These are phyloP conservation scores for Eupithecia dodoneata DNA, from an alignment of 2,888 invertebrate genomes.

Conservation along the genomic window DNA sequence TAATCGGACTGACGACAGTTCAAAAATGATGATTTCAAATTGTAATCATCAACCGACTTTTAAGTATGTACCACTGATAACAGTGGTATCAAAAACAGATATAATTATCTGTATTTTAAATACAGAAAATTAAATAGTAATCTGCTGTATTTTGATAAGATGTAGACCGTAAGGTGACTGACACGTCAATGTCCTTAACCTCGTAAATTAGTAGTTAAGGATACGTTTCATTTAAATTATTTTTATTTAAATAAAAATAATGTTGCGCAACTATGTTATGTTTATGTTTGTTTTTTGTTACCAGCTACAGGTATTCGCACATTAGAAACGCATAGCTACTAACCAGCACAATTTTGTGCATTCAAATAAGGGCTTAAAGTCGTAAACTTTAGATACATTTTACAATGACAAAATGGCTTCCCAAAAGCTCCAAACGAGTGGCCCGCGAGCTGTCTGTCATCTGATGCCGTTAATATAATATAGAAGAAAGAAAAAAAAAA, in stretches of 20 bases:
- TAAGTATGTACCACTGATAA: neutral
- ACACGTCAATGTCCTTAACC: slow-evolving; percentile 11
- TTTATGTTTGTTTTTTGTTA: neutral
- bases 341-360: too few species aligned
- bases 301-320: neutral
- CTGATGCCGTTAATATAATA: too few species aligned
- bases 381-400: too few species aligned
- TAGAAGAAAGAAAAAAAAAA: too few species aligned
- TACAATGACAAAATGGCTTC: too few species aligned
- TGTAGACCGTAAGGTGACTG: slow-evolving; percentile 8
- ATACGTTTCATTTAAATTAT: neutral
- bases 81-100: neutral
- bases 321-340: too few species aligned
- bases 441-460: too few species aligned
- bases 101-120: neutral
- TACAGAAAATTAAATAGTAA: neutral
- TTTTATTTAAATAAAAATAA: neutral
- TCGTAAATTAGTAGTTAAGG: slow-evolving; percentile 14
- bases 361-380: too few species aligned
- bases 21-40: neutral
- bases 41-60: neutral
- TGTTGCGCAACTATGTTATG: neutral
- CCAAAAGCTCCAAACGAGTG: too few species aligned
- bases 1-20: neutral
- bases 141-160: slow-evolving; percentile 2